Conservation (phyloP, 2,888 invertebrate species). For the Rhingia rostrata region DNA sequence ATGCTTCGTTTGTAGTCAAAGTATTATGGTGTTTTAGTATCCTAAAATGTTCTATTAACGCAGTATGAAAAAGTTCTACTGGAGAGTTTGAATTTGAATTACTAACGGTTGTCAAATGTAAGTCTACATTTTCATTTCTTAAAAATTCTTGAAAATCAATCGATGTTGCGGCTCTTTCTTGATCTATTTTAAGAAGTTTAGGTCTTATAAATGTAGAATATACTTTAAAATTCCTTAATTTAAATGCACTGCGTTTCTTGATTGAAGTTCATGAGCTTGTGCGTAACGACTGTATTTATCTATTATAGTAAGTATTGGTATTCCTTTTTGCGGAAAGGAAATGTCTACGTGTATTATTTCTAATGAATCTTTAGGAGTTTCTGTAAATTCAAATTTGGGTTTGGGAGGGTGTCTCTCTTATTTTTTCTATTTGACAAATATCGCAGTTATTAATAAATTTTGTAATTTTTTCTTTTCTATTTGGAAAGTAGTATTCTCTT, state of each 20-base stretch:
- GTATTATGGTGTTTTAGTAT: conserved; percentile 17
- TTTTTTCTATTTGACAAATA: conserved; percentile 30
- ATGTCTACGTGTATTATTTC: conserved; percentile 24
- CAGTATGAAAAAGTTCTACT: conserved; percentile 3
- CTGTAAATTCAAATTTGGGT: neutral
- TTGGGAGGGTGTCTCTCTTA: conserved; percentile 34
- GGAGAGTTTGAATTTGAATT: conserved; percentile 18
- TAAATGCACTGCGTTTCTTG: conserved; percentile 18
- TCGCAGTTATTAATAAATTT: conserved; percentile 45
- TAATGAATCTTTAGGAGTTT: conserved; percentile 6
- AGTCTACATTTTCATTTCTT: conserved; percentile 14
- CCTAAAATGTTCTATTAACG: conserved; percentile 9
- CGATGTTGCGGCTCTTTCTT: conserved; percentile 18
- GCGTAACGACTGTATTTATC: conserved; percentile 18
- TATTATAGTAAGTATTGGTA: conserved; percentile 10
- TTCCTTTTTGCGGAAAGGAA: conserved; percentile 19
- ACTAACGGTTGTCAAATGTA: conserved; percentile 11
- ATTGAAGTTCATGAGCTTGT: conserved; percentile 11
- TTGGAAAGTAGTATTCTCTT: conserved; percentile 27
- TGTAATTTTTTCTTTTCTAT: conserved; percentile 29
- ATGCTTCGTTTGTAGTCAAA: conserved; percentile 8
- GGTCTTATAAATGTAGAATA: conserved; percentile 20
- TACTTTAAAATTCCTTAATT: conserved; percentile 28
- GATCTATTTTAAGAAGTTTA: conserved; percentile 18
- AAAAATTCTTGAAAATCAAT: conserved; percentile 29